These are phyloP conservation scores for Hololepta plana DNA, from an alignment of 2,888 invertebrate genomes.

Conservation along the genomic window DNA sequence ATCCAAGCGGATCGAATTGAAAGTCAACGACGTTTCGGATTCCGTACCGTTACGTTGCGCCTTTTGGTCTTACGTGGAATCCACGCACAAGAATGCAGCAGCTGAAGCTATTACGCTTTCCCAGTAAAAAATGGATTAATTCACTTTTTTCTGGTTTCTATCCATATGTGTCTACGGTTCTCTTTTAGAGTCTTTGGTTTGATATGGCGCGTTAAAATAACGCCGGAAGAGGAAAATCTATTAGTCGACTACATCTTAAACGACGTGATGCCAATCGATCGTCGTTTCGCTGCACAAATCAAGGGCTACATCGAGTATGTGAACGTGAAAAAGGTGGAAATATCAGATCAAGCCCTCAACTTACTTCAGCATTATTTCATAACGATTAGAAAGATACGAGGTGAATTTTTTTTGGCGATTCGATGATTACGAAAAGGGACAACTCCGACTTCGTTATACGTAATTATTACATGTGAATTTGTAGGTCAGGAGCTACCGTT, in stretches of 20 bases:
- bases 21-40: too few species aligned
- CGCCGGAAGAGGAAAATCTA: slow-evolving; percentile 3
- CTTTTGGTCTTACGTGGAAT: slow-evolving; percentile 5
- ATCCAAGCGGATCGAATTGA: too few species aligned
- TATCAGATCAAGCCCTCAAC: slow-evolving; percentile 4
- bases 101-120: slow-evolving; percentile 1
- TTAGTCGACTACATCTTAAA: slow-evolving; percentile 1
- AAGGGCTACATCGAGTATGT: slow-evolving; percentile 4
- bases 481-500: slow-evolving; percentile 5
- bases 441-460: too few species aligned
- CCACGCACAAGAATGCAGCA: slow-evolving; percentile 3
- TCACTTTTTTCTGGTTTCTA: too few species aligned
- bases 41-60: slow-evolving; percentile 3
- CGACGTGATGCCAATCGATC: slow-evolving; percentile 1
- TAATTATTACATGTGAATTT: too few species aligned
- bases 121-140: neutral
- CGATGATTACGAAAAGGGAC: too few species aligned
- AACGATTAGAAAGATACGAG: slow-evolving; percentile 3
- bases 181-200: slow-evolving; percentile 6
- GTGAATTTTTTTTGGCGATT: too few species aligned
- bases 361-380: slow-evolving; percentile 5
- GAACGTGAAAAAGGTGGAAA: slow-evolving; percentile 1
- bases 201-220: slow-evolving; percentile 3
- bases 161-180: too few species aligned
- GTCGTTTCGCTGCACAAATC: too few species aligned